A percentile compares a stretch with the other conserved stretches of the same genome.
Conservation (phyloP, 2,888 invertebrate species). For the Cheilosia grossa region DNA sequence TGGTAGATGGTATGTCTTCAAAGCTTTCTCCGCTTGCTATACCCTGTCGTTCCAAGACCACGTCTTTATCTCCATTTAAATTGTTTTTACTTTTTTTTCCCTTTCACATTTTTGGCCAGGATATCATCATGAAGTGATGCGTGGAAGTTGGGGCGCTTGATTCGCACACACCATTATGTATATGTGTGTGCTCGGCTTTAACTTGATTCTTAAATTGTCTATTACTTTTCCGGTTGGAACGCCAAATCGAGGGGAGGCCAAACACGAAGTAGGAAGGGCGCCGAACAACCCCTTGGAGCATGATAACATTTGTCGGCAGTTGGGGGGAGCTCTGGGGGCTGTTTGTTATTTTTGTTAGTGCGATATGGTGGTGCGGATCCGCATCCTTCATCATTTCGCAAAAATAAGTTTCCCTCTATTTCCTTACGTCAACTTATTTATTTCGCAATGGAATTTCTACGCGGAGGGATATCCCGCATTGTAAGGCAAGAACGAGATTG, state of each 20-base stretch:
- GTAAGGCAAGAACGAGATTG: conserved; percentile 45
- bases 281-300: conserved; percentile 29
- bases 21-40: conserved; percentile 1
- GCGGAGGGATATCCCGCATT: conserved; percentile 42
- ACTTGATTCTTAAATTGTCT: conserved; percentile 72
- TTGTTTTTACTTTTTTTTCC: conserved; percentile 50
- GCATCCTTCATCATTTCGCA: no score
- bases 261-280: conserved; percentile 34
- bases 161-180: background rate
- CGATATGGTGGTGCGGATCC: conserved; percentile 5
- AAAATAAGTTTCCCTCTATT: conserved; percentile 27
- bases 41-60: conserved; percentile 1
- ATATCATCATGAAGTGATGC: conserved; percentile 36
- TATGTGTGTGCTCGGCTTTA: conserved; percentile 45
- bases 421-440: conserved; percentile 58
- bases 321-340: conserved; percentile 39
- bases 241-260: conserved; percentile 34
- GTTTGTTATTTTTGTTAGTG: conserved; percentile 41
- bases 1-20: background rate
- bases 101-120: conserved; percentile 12
- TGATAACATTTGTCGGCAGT: conserved; percentile 37
- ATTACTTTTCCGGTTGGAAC: conserved; percentile 70
- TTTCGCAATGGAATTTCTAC: conserved; percentile 63
- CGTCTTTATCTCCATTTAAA: conserved; percentile 70
- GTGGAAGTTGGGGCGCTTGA: background rate